Conservation (phyloP, 2,888 invertebrate species). For the Euplagia quadripunctaria region DNA sequence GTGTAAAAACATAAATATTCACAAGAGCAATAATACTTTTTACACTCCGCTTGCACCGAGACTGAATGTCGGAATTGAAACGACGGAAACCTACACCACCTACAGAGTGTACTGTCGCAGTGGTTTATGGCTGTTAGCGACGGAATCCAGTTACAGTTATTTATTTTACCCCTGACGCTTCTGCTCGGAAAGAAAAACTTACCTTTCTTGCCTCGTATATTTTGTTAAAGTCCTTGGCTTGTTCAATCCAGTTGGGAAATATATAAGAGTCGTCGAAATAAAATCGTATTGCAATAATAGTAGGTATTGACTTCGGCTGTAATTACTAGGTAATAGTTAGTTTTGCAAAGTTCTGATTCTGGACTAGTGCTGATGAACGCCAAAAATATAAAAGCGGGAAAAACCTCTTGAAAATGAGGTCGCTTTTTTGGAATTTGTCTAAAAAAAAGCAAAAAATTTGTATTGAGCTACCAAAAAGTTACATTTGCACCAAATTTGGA, state of each 20-base stretch:
- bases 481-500: too few species aligned
- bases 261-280: background rate
- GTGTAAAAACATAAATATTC: background rate
- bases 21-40: constrained; percentile 3
- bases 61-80: constrained; percentile 2
- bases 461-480: too few species aligned
- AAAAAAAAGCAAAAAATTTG: too few species aligned
- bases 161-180: background rate
- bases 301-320: too few species aligned
- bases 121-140: background rate
- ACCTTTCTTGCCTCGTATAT: background rate
- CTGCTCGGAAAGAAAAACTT: background rate
- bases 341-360: too few species aligned
- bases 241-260: background rate
- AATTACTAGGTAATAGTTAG: too few species aligned
- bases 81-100: background rate
- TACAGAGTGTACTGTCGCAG: background rate
- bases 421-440: too few species aligned
- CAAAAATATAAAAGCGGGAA: too few species aligned
- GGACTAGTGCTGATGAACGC: too few species aligned
- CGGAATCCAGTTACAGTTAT: background rate
- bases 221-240: background rate
- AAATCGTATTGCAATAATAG: background rate
- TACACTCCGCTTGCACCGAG: background rate
- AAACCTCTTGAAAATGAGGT: too few species aligned